These are phyloP conservation scores for Microtus ochrogaster DNA, from an alignment of 2,113 vertebrate species.

Conservation along the genomic window DNA sequence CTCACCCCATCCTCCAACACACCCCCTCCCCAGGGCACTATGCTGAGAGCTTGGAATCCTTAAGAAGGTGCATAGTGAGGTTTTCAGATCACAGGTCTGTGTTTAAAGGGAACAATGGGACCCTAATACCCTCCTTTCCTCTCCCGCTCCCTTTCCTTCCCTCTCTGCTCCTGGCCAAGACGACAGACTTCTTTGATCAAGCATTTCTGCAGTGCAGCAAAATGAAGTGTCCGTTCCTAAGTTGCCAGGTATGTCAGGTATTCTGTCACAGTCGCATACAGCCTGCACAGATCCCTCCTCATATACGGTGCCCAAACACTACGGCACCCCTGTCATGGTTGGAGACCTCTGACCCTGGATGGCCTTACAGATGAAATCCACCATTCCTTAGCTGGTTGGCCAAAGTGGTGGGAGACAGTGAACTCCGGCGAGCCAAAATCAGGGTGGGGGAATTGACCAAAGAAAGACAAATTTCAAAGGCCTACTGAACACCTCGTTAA, in stretches of 20 bases:
- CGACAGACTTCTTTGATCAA: not conserved
- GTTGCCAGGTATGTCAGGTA: not conserved
- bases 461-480: not conserved
- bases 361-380: not conserved
- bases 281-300: not conserved
- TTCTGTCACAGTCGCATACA: not conserved
- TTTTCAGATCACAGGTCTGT: not conserved
- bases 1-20: not conserved
- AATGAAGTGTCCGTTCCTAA: not conserved
- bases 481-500: slow-evolving; percentile 46
- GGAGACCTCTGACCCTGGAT: not conserved
- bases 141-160: too few species aligned
- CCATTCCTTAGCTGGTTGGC: not conserved
- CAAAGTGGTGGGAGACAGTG: not conserved
- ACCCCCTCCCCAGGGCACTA: not conserved
- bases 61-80: not conserved
- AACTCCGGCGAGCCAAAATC: not conserved
- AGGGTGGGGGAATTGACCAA: not conserved
- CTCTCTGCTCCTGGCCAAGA: not conserved
- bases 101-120: not conserved
- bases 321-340: not conserved
- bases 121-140: not conserved
- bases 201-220: not conserved
- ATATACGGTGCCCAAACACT: not conserved
- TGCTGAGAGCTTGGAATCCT: not conserved